Evolutionary conservation across 2,888 invertebrate species (phyloP).

Genomic region (Nymphalis polychloros): DNA sequence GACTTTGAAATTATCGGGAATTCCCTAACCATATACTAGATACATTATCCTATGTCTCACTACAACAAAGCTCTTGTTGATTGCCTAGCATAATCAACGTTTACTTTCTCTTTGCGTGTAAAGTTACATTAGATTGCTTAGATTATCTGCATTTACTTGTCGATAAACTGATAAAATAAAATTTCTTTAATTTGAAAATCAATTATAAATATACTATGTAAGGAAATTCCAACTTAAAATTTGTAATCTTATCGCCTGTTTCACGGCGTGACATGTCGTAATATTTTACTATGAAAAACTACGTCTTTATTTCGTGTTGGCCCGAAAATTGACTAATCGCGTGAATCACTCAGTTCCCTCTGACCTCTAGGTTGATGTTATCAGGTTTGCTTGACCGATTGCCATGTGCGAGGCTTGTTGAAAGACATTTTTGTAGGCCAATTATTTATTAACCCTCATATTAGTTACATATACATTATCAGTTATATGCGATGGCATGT

Average conservation of each 20-base stretch:
- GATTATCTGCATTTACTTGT: neutral
- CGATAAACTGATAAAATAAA: neutral
- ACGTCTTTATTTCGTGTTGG: slow-evolving; percentile 37
- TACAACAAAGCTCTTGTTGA: neutral
- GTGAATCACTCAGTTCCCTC: slow-evolving; percentile 42
- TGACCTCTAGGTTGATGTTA: slow-evolving; percentile 41
- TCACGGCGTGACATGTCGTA: slow-evolving; percentile 36
- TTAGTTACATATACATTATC: no score
- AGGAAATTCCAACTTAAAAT: neutral
- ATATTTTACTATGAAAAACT: slow-evolving; percentile 40
- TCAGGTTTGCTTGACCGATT: slow-evolving; percentile 44
- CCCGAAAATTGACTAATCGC: slow-evolving; percentile 46
- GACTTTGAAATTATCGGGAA: no score
- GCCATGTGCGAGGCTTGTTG: slow-evolving; percentile 36
- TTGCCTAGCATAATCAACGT: slow-evolving; percentile 2
- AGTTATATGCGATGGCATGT: no score
- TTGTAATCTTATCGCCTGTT: slow-evolving; percentile 41
- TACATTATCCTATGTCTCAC: neutral
- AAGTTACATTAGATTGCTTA: neutral
- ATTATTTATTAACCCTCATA: slow-evolving; percentile 28
- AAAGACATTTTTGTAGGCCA: slow-evolving; percentile 44
- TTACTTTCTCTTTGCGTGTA: neutral
- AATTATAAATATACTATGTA: neutral
- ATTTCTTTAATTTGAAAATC: neutral
- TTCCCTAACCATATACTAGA: no score